Base-by-base conservation (phyloP, 2,888 invertebrate species). In the Ennomos erosarius region DNA sequence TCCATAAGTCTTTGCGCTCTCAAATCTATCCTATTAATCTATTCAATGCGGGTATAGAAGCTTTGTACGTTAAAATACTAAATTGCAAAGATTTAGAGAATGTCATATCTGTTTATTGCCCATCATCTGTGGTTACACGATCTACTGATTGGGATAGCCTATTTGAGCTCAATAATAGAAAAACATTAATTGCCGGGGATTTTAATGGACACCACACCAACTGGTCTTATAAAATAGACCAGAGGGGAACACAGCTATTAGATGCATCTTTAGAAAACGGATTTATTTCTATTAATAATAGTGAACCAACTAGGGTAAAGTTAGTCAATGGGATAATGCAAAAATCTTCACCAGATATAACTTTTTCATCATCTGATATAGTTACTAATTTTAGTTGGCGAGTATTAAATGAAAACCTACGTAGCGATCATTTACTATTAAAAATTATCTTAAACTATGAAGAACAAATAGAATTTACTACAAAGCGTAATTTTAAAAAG, bases 171-270 rank as follows among this genome's bases (percentile, higher is more conserved):
- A 13, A 26, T 37, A 12, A 9, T 10, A 34, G 36, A 8, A 67
- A 63, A 36, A 54, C 48, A 3, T 4, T 69, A 0, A 51, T 69
- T 1, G 11, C 44, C 0, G 68, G 68, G 1, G 68, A 68, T 26
- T 62, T 65, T 36, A 68, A 68, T 12, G 68, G 57, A 1, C 68
- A 68, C 10, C 63, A 68, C n/a, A 13, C 40, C 1, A 64, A 34
- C n/a, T 58, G 58, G 58, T 58, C 58, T 0, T n/a, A 35, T 35
- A 58, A 45, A 12, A 56, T 35, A 10, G 58, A 68, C 10, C 13
- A 12, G 1, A 55, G 60, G 40, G 63, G 63, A 13, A 37, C 1
- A 3, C 45, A 54, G 33, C 38, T 61, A 9, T 52, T 42, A 10
- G 55, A 64, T n/a, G 39, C 63, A 1, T 9, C 40, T 35, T 12